A percentile compares a stretch with the other conserved stretches of the same genome.
Conservation (phyloP, 92 coral and sea anemone genomes). For the Zoanthus solanderi region DNA sequence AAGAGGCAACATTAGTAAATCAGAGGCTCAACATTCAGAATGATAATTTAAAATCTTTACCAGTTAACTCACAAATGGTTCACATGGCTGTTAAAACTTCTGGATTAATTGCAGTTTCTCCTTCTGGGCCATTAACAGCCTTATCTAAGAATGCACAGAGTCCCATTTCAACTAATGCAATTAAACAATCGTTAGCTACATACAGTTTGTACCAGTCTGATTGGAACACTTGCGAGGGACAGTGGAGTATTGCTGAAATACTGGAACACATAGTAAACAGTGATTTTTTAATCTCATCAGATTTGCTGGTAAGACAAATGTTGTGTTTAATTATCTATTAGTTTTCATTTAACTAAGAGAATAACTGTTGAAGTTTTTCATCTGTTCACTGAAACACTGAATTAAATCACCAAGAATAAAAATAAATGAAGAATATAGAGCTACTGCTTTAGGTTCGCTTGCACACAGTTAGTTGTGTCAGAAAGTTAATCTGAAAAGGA, state of each 20-base stretch:
- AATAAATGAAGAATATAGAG: too few relatives aligned
- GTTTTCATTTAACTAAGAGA: not conserved
- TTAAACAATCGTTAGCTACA: not conserved
- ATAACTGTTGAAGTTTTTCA: too few relatives aligned
- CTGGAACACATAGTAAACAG: conserved; percentile 21
- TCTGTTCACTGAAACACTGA: too few relatives aligned
- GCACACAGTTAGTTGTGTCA: too few relatives aligned
- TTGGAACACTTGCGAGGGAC: not conserved
- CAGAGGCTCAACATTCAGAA: not conserved
- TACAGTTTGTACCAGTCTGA: not conserved
- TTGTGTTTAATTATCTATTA: not conserved
- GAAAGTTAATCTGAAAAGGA: too few relatives aligned
- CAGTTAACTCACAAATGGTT: not conserved
- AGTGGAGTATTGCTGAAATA: conserved; percentile 31
- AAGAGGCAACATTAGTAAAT: not conserved
- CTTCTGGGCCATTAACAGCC: not conserved
- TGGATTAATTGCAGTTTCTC: not conserved
- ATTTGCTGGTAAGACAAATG: conserved; percentile 28
- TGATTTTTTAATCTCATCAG: not conserved
- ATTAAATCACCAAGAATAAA: too few relatives aligned
- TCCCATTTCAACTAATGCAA: not conserved
- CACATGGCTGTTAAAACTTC: not conserved
- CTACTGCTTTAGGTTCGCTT: too few relatives aligned
- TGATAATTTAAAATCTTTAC: not conserved
- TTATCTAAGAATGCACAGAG: not conserved